Evolutionary conservation across 2,888 invertebrate genomes (phyloP), one percentile per base, ranked within the genome.

Genomic region (Rhamnusium bicolor): DNA sequence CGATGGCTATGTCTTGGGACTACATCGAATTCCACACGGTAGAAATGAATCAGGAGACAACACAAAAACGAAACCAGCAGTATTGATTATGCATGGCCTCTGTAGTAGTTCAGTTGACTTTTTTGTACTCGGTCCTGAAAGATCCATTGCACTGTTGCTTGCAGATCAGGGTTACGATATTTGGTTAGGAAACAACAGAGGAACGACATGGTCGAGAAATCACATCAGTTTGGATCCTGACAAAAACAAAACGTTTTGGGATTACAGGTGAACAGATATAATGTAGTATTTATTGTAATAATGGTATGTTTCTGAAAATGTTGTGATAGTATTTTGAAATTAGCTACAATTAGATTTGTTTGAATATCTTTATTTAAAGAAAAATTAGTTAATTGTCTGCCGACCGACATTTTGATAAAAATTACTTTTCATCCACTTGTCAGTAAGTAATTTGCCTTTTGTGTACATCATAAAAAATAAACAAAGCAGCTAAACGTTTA

Each of bases 1-100:
- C 40, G 92, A 92, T 83, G 91, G 91, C 1, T 91, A 90, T 80
- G 87, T 91, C 46, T 84, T 92, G 18, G 87, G 87, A 3, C 72
- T 92, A 49, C 91, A 92, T 77, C 85, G 92, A 69, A 91, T 92
- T 73, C 90, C 90, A 2, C 82, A 86, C 78, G 89, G 90, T 12
- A 84, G 24, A 67, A 46, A 67, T 29, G 40, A 54, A 24, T n/a
- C 40, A 12, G 32, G 1, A 0, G 18, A 10, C 18, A 32, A 16
- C n/a, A 6, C 1, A 12, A 18, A 47, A 16, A 53, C 12, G 3
- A 76, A 53, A 74, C 73, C 74, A n/a, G 56, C 67, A 27, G 77
- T 74, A 12, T 49, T 79, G 5, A 8, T 77, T 14, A 69, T 75
- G 66, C 78, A 78, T 58, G 75, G 78, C n/a, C 18, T 76, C 10